Evolutionary conservation across 2,797 vertebrate genomes (phyloP).

Genomic region (Sternotherus odoratus): DNA sequence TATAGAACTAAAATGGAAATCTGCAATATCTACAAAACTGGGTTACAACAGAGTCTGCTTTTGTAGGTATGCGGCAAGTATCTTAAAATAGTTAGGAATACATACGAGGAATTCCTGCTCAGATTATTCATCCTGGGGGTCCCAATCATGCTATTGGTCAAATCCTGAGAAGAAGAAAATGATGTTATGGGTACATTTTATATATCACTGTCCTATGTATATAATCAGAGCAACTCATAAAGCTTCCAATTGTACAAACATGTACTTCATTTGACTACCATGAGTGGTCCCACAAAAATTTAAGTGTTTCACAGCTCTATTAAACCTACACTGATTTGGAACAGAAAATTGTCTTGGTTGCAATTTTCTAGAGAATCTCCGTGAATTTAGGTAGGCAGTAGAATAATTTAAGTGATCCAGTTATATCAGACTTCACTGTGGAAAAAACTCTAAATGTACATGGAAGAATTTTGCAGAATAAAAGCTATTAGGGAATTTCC

Average conservation of each 20-base stretch:
- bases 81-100: constrained; percentile 46
- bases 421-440: background rate
- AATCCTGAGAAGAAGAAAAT: constrained; percentile 68
- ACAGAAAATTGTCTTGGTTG: background rate
- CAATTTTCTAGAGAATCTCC: background rate
- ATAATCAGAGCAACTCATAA: background rate
- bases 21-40: background rate
- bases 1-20: background rate
- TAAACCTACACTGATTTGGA: background rate
- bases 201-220: background rate
- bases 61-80: background rate
- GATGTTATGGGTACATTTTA: background rate
- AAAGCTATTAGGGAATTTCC: background rate
- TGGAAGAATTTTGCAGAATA: background rate
- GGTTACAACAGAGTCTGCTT: background rate
- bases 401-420: background rate
- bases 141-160: constrained; percentile 75
- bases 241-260: background rate
- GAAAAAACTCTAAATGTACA: background rate
- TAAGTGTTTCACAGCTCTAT: background rate
- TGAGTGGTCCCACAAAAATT: background rate
- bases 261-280: background rate
- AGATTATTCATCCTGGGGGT: constrained; percentile 79
- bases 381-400: background rate
- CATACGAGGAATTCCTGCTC: constrained; percentile 86